A percentile compares a stretch with the other conserved stretches of the same genome.
phyloP scores from a whole-genome alignment of 2,113 vertebrate genomes.

The Camelus dromedarius region DNA sequence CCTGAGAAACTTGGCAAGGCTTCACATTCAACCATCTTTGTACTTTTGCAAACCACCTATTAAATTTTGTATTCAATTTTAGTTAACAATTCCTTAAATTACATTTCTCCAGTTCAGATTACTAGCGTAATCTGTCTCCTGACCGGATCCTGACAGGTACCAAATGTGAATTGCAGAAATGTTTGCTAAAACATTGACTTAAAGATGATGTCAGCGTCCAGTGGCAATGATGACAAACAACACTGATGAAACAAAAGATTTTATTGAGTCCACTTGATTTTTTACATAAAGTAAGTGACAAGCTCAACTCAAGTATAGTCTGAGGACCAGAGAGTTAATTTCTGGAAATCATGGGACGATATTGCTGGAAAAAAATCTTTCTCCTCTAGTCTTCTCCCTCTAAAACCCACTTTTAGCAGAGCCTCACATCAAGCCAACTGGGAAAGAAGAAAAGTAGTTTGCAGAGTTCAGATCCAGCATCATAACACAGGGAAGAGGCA shows the following conservation, averaged over 20 bases:
- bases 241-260: neutral
- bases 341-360: neutral
- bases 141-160: neutral
- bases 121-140: neutral
- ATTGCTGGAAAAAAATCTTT: neutral
- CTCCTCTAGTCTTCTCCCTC: neutral
- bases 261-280: neutral
- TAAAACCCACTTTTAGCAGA: neutral
- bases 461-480: neutral
- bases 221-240: neutral
- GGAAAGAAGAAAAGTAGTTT: neutral
- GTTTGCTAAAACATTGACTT: neutral
- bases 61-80: neutral
- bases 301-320: neutral
- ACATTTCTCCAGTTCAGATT: neutral
- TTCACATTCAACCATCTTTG: neutral
- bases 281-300: neutral
- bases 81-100: neutral
- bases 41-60: neutral
- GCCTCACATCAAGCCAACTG: neutral
- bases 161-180: neutral
- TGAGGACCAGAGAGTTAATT: neutral
- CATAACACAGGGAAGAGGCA: constrained; percentile 9
- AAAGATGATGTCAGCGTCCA: neutral
- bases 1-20: neutral